These are phyloP conservation scores for Alca torda DNA, from an alignment of 2,797 vertebrate genomes.

Conservation along the genomic window DNA sequence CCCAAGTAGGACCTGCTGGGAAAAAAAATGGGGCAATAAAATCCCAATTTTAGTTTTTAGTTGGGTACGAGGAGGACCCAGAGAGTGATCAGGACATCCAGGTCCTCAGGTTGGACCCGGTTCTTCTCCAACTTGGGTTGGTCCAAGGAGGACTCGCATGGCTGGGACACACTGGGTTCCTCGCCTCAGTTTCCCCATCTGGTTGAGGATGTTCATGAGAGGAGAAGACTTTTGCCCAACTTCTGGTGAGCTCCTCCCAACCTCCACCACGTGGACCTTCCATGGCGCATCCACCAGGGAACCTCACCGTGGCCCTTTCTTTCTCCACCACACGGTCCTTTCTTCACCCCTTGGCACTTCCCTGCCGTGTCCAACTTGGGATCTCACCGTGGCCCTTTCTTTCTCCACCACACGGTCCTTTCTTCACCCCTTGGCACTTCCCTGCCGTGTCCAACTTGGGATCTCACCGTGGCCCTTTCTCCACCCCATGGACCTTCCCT, in stretches of 20 bases:
- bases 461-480: neutral
- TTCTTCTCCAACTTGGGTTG: neutral
- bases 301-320: neutral
- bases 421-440: neutral
- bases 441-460: fast-evolving
- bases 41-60: too few species aligned
- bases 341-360: neutral
- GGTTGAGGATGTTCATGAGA: neutral
- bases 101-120: neutral
- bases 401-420: neutral
- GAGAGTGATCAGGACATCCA: too few species aligned
- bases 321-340: neutral
- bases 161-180: neutral
- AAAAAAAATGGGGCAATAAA: too few species aligned
- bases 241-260: neutral
- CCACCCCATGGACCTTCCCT: neutral
- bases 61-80: too few species aligned
- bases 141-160: neutral
- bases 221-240: too few species aligned
- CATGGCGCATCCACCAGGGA: too few species aligned
- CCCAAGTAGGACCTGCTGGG: fast-evolving
- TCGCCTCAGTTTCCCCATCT: neutral
- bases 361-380: fast-evolving
- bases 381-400: neutral
- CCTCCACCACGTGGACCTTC: too few species aligned